Base-by-base conservation (phyloP, 2,797 vertebrate species). In the Halcyon badia region DNA sequence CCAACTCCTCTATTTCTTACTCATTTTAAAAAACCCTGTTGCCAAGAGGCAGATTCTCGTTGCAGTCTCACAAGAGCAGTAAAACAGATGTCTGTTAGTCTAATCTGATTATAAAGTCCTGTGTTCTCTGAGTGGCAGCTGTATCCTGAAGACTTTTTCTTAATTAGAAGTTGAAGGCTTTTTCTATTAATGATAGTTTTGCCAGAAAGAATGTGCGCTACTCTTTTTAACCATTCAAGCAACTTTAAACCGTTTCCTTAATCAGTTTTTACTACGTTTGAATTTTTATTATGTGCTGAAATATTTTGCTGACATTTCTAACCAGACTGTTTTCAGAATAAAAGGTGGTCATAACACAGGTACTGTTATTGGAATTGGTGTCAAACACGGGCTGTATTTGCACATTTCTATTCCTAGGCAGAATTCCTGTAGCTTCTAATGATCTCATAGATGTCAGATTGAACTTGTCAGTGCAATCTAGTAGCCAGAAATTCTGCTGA, bases 101-200 rank as follows among this genome's bases (percentile, higher is more conserved):
- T 86, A 83, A 96, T 95, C 68, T 86, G 87, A 95, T 94, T 86
- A 97, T 94, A 83, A 96, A 96, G 79, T 95, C 90, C 92, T 87
- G 57, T 93, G 94, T 97, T 98, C 78, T 96, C 75, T 95, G 95
- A 97, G 92, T 96, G 89, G 84, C 87, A 95, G 94, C 94, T 95
- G 79, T 96, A 96, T 97, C 94, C 95, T 96, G 94, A 97, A 98
- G 95, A 91, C 73, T 85, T 92, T 85, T 96, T 95, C 86, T n/a
- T 95, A 96, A 97, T 97, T 97, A 94, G 93, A 96, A 97, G 75
- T 90, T 93, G 62, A 77, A 66, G 49, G 51, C 61, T 96, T 95
- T 92, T 97, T 91, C 73, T 96, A 44, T 94, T 94, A 83, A 90
- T 61, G 56, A 72, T 78, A 49, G 17, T 79, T 86, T 81, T 51